Evolutionary conservation across 2,888 invertebrate species (phyloP).

Genomic region (Cecidostiba fungosa): DNA sequence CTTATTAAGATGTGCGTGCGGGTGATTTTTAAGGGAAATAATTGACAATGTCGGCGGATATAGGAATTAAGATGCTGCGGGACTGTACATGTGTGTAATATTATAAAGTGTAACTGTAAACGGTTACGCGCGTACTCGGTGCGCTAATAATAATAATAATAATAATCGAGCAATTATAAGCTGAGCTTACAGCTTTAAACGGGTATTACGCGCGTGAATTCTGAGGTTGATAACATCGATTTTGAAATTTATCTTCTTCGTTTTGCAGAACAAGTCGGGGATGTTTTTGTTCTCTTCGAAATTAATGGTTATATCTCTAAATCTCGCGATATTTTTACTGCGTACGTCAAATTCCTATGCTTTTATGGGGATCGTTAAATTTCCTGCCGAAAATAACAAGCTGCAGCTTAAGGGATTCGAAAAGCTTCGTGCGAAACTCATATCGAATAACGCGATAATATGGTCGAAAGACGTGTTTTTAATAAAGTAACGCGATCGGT

Average conservation of each 20-base stretch:
- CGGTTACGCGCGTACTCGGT: neutral
- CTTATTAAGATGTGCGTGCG: conserved; percentile 22
- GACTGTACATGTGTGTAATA: neutral
- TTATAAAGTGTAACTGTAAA: conserved; percentile 19
- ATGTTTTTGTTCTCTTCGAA: conserved; percentile 24
- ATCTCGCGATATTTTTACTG: conserved; percentile 40
- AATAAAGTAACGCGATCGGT: conserved; percentile 1
- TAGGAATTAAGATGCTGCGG: conserved; percentile 15
- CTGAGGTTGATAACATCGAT: neutral
- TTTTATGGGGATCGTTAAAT: conserved; percentile 40
- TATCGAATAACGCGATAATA: neutral
- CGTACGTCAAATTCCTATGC: conserved; percentile 23
- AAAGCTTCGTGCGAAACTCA: conserved; percentile 14
- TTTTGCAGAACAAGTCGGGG: neutral
- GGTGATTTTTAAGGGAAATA: conserved; percentile 11
- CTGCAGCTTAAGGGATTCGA: neutral
- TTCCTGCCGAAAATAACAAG: conserved; percentile 33
- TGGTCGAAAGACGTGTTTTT: neutral
- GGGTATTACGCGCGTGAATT: neutral
- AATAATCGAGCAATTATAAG: conserved; percentile 14
- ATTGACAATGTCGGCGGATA: neutral
- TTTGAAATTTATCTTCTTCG: neutral
- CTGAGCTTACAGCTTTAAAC: neutral
- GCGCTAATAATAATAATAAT: neutral
- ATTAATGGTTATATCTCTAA: conserved; percentile 23